Conservation (phyloP, 2,888 invertebrate genomes). For the Philaethria dido region DNA sequence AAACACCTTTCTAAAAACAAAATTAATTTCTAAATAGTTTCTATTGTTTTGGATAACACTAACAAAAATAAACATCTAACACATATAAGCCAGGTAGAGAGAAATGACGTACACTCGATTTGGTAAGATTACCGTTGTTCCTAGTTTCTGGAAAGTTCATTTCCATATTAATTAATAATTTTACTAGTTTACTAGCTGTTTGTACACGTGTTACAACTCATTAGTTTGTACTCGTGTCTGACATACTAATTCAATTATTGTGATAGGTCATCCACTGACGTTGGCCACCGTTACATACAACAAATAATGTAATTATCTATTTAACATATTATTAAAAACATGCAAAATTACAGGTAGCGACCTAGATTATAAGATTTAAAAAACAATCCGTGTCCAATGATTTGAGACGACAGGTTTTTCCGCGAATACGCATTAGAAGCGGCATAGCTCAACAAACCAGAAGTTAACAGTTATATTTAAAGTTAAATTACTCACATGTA, state of each 20-base stretch:
- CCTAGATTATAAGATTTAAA: conserved; percentile 56
- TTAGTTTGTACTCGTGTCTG: background rate
- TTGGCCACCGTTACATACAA: conserved; percentile 24
- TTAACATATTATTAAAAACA: conserved; percentile 2
- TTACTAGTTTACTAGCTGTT: background rate
- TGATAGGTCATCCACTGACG: conserved; percentile 21
- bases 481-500: conserved; percentile 65
- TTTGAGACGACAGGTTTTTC: conserved; percentile 64
- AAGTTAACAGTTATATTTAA: conserved; percentile 76
- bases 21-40: background rate
- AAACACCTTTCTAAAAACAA: no score
- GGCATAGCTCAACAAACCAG: conserved; percentile 62
- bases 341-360: conserved; percentile 48
- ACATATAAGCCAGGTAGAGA: conserved; percentile 1
- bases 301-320: background rate
- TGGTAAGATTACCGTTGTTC: conserved; percentile 8
- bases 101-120: conserved; percentile 3
- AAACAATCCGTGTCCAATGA: conserved; percentile 53
- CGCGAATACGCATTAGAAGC: conserved; percentile 66
- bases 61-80: background rate
- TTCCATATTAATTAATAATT: background rate
- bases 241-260: conserved; percentile 28
- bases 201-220: background rate
- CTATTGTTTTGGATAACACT: background rate
- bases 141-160: background rate